phyloP scores from a whole-genome alignment of 2,113 vertebrate genomes.

The Capra hircus region DNA sequence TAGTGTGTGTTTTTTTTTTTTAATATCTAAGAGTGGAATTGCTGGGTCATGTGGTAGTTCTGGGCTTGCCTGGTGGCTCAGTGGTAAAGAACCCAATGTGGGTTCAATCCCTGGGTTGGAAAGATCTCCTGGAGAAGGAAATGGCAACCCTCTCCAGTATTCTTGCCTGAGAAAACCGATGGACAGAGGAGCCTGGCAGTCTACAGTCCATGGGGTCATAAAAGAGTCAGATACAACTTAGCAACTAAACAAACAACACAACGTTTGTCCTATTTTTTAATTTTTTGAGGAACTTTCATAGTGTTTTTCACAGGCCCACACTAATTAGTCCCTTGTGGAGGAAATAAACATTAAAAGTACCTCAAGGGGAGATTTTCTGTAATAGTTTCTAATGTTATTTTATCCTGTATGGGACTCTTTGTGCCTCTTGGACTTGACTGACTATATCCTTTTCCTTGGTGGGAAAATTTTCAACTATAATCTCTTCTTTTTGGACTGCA shows the following conservation, averaged over 20 bases:
- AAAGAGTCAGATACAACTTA: neutral
- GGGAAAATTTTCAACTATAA: neutral
- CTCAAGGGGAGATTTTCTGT: constrained; percentile 12
- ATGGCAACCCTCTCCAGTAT: neutral
- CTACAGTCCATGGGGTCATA: neutral
- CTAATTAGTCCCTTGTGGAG: neutral
- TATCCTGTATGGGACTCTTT: neutral
- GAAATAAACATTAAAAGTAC: neutral
- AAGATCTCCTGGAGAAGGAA: neutral
- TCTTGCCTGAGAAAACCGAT: neutral
- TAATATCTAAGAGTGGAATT: neutral
- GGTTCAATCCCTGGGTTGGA: neutral
- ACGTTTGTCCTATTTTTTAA: neutral
- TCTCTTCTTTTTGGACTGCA: neutral
- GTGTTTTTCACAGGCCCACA: neutral
- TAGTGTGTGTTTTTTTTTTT: neutral
- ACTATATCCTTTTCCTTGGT: neutral
- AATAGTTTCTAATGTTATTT: neutral
- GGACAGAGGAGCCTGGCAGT: neutral
- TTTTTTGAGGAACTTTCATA: neutral
- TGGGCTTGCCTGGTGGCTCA: neutral
- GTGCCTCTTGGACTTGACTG: neutral
- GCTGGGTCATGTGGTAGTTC: neutral
- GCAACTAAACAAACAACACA: neutral
- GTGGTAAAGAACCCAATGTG: neutral